phyloP scores from a whole-genome alignment of 2,113 vertebrate species.

The Brevimyrus niger region DNA sequence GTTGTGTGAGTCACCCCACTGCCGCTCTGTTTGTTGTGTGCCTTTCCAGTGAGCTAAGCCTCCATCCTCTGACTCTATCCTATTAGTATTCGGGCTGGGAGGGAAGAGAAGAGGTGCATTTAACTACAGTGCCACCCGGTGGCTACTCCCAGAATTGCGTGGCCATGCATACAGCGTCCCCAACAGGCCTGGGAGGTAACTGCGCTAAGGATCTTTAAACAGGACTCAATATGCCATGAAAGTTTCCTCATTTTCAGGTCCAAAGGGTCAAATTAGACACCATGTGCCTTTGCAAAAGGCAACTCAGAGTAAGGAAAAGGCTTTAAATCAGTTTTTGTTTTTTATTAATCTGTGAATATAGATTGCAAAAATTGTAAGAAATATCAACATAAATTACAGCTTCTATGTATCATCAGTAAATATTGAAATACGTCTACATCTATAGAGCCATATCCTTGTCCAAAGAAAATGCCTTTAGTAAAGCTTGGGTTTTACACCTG shows the following conservation, averaged over 20 bases:
- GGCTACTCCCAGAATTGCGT: not conserved
- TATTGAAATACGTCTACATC: not conserved
- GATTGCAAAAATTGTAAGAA: not conserved
- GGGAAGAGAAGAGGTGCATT: slow-evolving; percentile 6
- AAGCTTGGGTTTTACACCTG: not conserved
- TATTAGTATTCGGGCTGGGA: not conserved
- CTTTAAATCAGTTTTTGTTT: not conserved
- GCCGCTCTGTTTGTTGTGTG: slow-evolving; percentile 4
- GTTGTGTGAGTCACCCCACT: slow-evolving; percentile 21
- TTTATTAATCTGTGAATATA: not conserved
- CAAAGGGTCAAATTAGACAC: not conserved
- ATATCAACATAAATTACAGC: not conserved
- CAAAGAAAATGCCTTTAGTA: not conserved
- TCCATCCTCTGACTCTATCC: slow-evolving; percentile 12
- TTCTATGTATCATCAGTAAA: not conserved
- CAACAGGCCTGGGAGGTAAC: not conserved
- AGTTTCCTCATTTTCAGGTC: not conserved
- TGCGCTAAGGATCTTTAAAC: not conserved
- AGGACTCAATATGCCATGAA: not conserved
- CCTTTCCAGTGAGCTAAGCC: slow-evolving; percentile 21
- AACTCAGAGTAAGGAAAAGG: not conserved
- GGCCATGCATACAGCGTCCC: not conserved
- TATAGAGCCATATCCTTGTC: not conserved
- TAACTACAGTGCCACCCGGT: slow-evolving; percentile 17
- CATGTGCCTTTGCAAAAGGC: not conserved